Conservation (phyloP, 2,797 vertebrate species). For the Tenualosa ilisha region DNA sequence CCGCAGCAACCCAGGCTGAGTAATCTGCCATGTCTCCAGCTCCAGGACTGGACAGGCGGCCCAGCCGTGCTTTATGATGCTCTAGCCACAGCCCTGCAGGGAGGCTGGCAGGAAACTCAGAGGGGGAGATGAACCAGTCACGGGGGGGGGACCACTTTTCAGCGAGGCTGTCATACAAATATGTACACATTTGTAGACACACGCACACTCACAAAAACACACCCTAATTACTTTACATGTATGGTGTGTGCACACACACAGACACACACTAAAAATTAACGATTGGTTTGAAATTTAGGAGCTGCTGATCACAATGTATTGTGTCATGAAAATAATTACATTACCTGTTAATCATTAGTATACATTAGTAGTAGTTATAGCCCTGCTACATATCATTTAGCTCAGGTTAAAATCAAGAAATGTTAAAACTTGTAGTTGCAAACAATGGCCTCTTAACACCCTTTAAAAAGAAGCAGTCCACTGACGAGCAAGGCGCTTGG, state of each 20-base stretch:
- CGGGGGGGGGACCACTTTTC: neutral
- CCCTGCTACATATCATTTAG: neutral
- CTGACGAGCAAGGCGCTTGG: neutral
- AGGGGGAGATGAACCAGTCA: conserved; percentile 21
- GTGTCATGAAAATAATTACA: neutral
- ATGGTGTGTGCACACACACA: neutral
- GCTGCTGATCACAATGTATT: neutral
- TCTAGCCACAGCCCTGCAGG: conserved; percentile 64
- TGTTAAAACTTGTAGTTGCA: neutral
- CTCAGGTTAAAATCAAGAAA: neutral
- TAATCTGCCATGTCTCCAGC: conserved; percentile 27
- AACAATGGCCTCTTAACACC: neutral
- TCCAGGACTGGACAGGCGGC: conserved; percentile 27
- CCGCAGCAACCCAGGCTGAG: conserved; percentile 4
- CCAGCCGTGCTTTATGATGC: conserved; percentile 57
- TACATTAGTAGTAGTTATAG: neutral
- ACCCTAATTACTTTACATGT: neutral
- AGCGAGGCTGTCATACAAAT: neutral
- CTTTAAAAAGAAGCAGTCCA: neutral
- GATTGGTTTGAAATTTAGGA: neutral
- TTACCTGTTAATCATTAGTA: neutral
- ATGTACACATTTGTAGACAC: neutral
- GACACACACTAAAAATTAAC: neutral
- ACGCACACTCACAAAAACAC: neutral
- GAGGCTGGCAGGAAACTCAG: conserved; percentile 47